Evolutionary conservation across 2,113 vertebrate genomes (phyloP), one percentile per base, ranked within the genome.

Genomic region (Pluvialis apricaria): DNA sequence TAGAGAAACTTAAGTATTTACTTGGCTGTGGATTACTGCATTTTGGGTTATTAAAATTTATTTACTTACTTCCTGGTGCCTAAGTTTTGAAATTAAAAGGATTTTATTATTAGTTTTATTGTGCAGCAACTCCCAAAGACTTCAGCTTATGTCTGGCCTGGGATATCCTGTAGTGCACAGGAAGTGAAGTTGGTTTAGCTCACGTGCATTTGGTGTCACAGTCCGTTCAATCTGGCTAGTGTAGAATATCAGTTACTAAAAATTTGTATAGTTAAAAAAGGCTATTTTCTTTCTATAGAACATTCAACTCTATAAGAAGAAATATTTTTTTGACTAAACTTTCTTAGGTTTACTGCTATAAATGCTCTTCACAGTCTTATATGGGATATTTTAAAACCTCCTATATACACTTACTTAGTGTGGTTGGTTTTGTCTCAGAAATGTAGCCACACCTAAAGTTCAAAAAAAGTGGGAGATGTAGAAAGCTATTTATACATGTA

Each of bases 391-490:
- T 86, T 70, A 60, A 58, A 71, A 55, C 45, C 13, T 55, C 10
- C 12, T 51, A 0, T 34, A 1, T 38, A 9, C 31, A 10, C 29
- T 38, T 79, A 55, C 9, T 75, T 11, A 28, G 4, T 18, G 7
- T 28, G 10, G 10, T 66, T 72, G 47, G 3, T 52, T 73, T 83
- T 79, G 29, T 80, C 25, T 83, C 19, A 66, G 84, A 75, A 45
- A 71, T 61, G 17, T 4, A 76, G 17, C 19, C 45, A 28, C 10
- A n/a, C 3, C 1, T 49, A 2, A 73, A 86, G 45, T 82, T 79
- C 26, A 32, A 65, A 45, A 64, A 45, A 83, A 54, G 11, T 49
- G 10, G 11, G 10, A 72, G 36, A 24, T 36, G 3, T 54, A 40
- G 47, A 22, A 84, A 69, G 49, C 44, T 90, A 10, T 22, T 38